Evolutionary conservation across 2,113 vertebrate genomes (phyloP), one percentile per base, ranked within the genome.

Genomic region (Istiophorus platypterus): DNA sequence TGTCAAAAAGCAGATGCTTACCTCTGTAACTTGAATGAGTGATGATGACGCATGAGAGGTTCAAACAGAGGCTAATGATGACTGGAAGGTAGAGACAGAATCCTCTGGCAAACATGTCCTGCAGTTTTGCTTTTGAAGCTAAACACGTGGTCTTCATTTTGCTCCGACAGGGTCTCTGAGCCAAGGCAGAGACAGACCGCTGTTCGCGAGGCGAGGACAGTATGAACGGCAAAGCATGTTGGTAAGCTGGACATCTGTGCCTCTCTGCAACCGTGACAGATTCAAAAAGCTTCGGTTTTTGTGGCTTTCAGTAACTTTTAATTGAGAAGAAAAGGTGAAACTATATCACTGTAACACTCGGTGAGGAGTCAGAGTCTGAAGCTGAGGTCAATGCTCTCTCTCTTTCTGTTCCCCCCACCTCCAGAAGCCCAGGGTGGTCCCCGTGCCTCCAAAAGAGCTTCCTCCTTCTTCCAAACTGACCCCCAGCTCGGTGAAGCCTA

Each of bases 161-260:
- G 39, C 86, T 57, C 62, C 37, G 29, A 49, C 75, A 90, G 91
- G 47, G 4, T 8, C 52, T 49, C 13, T 24, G 26, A 72, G 31
- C 49, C 72, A 54, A 20, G 63, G 37, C 29, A 87, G 75, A 81
- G 67, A 77, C 29, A 83, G 78, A 24, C 64, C 82, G 0, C 51
- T 93, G 77, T 92, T 94, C 56, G 90, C 89, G 3, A 89, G 89
- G 84, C 80, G 89, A 73, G 84, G 71, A 66, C 54, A 73, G 14
- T 69, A 89, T 27, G 87, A 89, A 13, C 74, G 80, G 2, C 86
- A 87, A 47, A 85, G 72, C 14, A 29, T 54, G 18, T 34, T n/a
- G 81, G 89, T 88, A 77, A 79, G 81, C 45, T n/a, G 37, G 17
- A 42, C 14, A 11, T 39, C 22, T 52, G 14, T 45, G 24, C 18